Conservation (phyloP, 2,888 invertebrate genomes). For the Rotaria magnacalcarata region DNA sequence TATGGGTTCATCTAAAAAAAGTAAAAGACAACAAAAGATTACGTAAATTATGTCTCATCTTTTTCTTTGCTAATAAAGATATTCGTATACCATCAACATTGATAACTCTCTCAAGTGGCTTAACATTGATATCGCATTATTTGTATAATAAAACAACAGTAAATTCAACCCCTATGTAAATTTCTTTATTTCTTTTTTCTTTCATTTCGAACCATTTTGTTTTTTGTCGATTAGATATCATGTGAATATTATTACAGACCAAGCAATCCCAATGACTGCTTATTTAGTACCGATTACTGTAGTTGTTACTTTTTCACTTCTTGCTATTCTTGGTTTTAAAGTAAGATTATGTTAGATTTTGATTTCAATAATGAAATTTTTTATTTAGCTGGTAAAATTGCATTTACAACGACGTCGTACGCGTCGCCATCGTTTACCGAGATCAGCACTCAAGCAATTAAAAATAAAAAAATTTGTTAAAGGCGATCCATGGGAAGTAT, state of each 20-base stretch:
- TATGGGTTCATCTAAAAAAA: slow-evolving; percentile 37
- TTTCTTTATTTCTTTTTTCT: neutral
- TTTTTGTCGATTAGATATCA: neutral
- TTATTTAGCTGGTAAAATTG: slow-evolving; percentile 66
- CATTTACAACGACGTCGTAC: slow-evolving; percentile 73
- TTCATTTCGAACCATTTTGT: neutral
- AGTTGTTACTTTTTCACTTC: neutral
- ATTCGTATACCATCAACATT: neutral
- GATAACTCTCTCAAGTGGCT: neutral
- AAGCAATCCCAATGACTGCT: neutral
- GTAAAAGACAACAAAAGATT: neutral
- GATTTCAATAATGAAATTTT: neutral
- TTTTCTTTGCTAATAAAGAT: neutral
- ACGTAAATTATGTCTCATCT: neutral
- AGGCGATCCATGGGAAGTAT: slow-evolving; percentile 87
- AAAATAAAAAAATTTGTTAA: slow-evolving; percentile 86
- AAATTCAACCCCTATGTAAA: neutral
- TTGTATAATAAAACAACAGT: neutral
- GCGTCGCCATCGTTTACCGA: slow-evolving; percentile 78
- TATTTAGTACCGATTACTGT: neutral
- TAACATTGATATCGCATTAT: neutral
- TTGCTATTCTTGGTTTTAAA: neutral
- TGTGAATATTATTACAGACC: neutral
- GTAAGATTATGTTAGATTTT: slow-evolving; percentile 12
- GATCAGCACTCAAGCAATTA: slow-evolving; percentile 80